Evolutionary conservation across 2,888 invertebrate genomes (phyloP).

Genomic region (Pseudococcus jackbeardsleyi): DNA sequence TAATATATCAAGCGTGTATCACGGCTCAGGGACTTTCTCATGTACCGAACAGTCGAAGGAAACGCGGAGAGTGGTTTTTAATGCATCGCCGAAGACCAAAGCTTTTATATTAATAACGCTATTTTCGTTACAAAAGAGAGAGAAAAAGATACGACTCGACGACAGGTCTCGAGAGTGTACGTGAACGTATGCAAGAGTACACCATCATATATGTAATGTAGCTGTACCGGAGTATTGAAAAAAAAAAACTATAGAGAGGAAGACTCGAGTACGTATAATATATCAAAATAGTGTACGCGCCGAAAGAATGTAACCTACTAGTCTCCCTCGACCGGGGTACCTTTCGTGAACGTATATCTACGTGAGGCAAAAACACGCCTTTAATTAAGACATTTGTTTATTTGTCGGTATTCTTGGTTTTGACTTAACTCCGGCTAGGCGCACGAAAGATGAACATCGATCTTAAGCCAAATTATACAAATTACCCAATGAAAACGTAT

Average conservation of each 20-base stretch:
- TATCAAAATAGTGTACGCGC: background rate
- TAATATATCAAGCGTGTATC: constrained; percentile 37
- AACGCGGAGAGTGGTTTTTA: background rate
- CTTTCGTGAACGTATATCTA: background rate
- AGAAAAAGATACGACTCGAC: background rate
- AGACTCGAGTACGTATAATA: background rate
- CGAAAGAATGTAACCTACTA: constrained; percentile 3
- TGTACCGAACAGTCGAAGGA: background rate
- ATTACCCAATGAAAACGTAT: constrained; percentile 21
- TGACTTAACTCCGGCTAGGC: background rate
- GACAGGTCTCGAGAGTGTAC: background rate
- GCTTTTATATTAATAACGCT: constrained; percentile 10
- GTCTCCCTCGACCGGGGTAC: background rate
- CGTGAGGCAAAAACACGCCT: constrained; percentile 37
- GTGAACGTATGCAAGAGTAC: background rate
- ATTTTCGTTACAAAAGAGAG: background rate
- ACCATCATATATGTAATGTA: background rate
- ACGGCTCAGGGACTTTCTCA: constrained; percentile 32
- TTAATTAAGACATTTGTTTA: constrained; percentile 47
- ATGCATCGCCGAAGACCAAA: background rate
- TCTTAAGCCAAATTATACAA: constrained; percentile 24
- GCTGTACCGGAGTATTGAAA: background rate
- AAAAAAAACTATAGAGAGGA: background rate
- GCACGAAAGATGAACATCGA: constrained; percentile 11
- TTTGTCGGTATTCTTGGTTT: background rate